phyloP scores from a whole-genome alignment of 2,888 invertebrate genomes.

The Leucania comma region DNA sequence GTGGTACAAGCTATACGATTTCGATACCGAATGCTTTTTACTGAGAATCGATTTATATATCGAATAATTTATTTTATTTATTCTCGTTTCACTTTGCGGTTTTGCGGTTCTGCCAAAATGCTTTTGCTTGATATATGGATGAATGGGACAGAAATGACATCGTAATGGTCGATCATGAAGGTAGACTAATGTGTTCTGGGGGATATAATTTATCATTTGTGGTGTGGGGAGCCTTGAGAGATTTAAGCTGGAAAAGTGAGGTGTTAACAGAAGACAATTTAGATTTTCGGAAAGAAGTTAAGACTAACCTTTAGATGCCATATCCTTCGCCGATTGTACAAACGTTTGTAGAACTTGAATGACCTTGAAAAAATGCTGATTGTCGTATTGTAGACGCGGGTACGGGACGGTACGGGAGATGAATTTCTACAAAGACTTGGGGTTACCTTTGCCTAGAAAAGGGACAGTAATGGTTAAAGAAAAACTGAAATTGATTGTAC shows the following conservation, averaged over 20 bases:
- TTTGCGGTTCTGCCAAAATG: constrained; percentile 42
- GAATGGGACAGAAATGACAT: constrained; percentile 19
- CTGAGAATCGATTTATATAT: constrained; percentile 36
- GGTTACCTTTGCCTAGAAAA: no score
- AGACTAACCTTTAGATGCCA: no score
- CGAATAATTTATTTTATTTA: constrained; percentile 38
- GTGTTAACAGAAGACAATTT: no score
- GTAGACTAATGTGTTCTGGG: constrained; percentile 39
- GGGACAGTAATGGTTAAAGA: no score
- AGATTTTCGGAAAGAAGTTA: no score
- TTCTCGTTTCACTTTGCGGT: constrained; percentile 34
- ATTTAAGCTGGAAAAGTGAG: background rate
- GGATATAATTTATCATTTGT: constrained; percentile 33
- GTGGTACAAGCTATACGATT: constrained; percentile 22
- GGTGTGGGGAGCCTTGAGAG: background rate
- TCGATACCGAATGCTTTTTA: constrained; percentile 32
- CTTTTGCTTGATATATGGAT: constrained; percentile 45
- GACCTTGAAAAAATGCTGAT: no score
- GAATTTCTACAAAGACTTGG: no score
- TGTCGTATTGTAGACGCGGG: no score
- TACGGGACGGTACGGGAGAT: no score
- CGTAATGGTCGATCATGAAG: constrained; percentile 22
- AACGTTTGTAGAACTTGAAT: no score
- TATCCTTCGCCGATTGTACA: no score
- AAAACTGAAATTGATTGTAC: no score